Base-by-base conservation (phyloP, 2,888 invertebrate genomes). In the Agrilus mali region DNA sequence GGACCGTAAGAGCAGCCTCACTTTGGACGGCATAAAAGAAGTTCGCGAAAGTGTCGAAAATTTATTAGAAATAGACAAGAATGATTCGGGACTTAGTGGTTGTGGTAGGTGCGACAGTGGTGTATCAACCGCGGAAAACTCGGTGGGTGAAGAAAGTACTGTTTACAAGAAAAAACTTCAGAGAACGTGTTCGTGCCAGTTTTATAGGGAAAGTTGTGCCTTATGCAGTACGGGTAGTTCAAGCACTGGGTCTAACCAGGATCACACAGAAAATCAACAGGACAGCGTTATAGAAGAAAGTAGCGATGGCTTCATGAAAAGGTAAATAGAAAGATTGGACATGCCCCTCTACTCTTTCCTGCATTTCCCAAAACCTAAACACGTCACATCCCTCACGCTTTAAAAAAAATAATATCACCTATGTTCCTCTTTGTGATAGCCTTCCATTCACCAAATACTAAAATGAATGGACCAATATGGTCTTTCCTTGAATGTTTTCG, bases 51-150 rank as follows among this genome's bases (percentile, higher is more conserved):
- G 66, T 53, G 63, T 63, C n/a, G 67, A 68, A 48, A 60, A 67
- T 52, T 51, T 67, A 10, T 50, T 68, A 38, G 65, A 65, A 46
- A 63, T 62, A 46, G 72, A 73, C 53, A 66, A 68, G 33, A 67
- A 69, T 49, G 71, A 72, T 51, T 69, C 68, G 2, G 68, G 68
- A 0, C 53, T 69, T 16, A 71, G 72, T 33, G 70, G 70, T 40
- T 74, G 73, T 54, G 71, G 71, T 45, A 65, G 71, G 12, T 75
- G 74, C 55, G 74, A 74, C 53, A 72, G 73, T 55, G 67, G 67
- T 12, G 58, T 67, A 17, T 65, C 66, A 14, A 67, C 67, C 5
- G 73, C 64, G 6, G 72, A 73, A 53, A 66, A 66, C 50, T 65
- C 65, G 4, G 60, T 67, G 15, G 59, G 59, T 61, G 71, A 61